These are phyloP conservation scores for Tubulanus polymorphus DNA, from an alignment of 2,888 invertebrate genomes.

Conservation along the genomic window DNA sequence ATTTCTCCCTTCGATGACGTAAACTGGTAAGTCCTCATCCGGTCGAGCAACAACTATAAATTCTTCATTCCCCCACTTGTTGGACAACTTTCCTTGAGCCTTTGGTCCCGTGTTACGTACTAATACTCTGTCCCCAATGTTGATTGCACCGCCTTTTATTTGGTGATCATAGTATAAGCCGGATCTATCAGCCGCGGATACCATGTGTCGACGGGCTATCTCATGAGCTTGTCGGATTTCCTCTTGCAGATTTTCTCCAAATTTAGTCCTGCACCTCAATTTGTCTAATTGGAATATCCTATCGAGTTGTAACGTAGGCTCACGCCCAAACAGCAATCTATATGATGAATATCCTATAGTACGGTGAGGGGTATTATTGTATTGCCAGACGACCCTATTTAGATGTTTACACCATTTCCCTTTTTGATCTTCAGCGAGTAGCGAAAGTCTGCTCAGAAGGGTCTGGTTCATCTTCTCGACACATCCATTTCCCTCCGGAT, in stretches of 20 bases:
- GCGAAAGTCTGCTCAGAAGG: conserved; percentile 8
- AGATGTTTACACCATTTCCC: conserved; percentile 6
- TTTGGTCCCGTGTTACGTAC: too few species aligned
- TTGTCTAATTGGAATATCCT: conserved; percentile 3
- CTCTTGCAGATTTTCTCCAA: conserved; percentile 1
- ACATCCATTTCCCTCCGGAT: conserved; percentile 11
- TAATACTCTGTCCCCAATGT: too few species aligned
- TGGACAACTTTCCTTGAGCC: too few species aligned
- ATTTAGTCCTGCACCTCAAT: too few species aligned
- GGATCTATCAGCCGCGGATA: too few species aligned
- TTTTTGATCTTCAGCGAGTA: conserved; percentile 7
- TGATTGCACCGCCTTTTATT: too few species aligned
- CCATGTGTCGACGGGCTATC: background rate
- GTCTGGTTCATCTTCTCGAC: conserved; percentile 9
- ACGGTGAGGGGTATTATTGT: conserved; percentile 11
- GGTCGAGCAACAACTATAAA: too few species aligned
- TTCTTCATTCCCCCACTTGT: too few species aligned
- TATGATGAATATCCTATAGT: conserved; percentile 6
- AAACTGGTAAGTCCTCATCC: too few species aligned
- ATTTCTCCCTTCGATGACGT: too few species aligned
- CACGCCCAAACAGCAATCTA: conserved; percentile 10
- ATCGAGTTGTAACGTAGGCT: conserved; percentile 10
- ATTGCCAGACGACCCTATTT: conserved; percentile 5
- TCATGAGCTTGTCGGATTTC: conserved; percentile 2
- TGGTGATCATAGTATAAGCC: too few species aligned